Evolutionary conservation across 2,888 invertebrate genomes (phyloP), one percentile per base, ranked within the genome.

Genomic region (Dasypogon diadema): DNA sequence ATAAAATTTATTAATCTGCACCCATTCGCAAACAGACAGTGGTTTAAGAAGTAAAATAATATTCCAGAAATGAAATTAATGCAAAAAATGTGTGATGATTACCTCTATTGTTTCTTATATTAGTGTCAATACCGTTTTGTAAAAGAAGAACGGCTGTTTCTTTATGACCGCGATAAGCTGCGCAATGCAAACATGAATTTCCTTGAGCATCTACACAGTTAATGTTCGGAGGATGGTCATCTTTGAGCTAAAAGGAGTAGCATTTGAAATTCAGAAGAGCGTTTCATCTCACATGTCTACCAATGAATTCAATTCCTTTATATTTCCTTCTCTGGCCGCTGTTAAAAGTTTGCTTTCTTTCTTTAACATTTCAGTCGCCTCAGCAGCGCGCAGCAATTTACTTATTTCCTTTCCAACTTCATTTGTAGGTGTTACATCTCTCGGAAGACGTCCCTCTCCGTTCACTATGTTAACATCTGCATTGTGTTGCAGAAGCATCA

Each of bases 121-220:
- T 87, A 22, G 90, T 89, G 80, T 91, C 89, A 2, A 91, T 88
- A 3, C 92, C 91, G 81, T 91, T 90, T 83, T 92, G 91, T 56
- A 92, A 84, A 4, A 92, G 83, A 2, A 90, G 82, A 2, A 91
- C 89, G 0, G 91, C 91, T 5, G 89, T 87, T 73, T 90, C 87
- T 55, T 90, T 89, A 81, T 91, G 91, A 0, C 91, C 91, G 12
- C 91, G 83, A 81, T 91, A 90, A 1, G 92, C 89, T 1, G 90
- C 91, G 80, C 90, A 89, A 82, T 92, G 92, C 1, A 92, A 84
- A 37, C 90, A 89, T 0, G 91, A 89, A 84, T 92, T 92, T 65
- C 91, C 91, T 80, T 88, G 89, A 1, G 86, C 84, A 82, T 92
- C 92, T 68, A 88, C 87, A 80, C 90, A 90, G 85, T 91, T 91